Evolutionary conservation across 1,140 invertebrate species (phyloP).

Genomic region (Glomeris maerens): DNA sequence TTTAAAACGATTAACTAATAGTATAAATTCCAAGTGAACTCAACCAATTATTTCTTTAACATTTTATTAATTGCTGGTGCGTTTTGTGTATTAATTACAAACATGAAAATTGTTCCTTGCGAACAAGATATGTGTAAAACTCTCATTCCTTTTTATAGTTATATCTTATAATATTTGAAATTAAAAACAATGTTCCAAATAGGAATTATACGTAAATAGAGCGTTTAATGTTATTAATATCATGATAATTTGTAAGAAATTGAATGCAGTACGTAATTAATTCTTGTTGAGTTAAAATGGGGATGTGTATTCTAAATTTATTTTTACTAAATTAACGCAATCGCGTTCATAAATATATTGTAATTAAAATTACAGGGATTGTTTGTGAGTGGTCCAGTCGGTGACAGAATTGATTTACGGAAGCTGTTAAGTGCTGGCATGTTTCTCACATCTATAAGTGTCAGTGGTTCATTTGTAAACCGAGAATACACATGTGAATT

Average conservation of each 20-base stretch:
- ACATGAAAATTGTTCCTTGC: neutral
- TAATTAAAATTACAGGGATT: conserved; percentile 34
- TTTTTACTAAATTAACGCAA: too few relatives aligned
- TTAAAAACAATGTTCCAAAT: too few relatives aligned
- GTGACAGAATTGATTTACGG: conserved; percentile 35
- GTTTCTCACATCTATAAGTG: conserved; percentile 31
- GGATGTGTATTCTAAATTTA: conserved; percentile 5
- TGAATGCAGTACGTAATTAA: neutral
- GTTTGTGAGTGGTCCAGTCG: conserved; percentile 36
- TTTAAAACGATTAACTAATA: neutral
- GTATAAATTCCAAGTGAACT: neutral
- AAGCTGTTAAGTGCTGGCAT: conserved; percentile 35
- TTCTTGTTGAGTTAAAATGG: neutral
- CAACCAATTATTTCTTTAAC: neutral
- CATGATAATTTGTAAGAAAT: conserved; percentile 2
- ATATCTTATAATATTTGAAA: too few relatives aligned
- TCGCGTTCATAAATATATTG: too few relatives aligned
- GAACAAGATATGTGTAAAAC: neutral
- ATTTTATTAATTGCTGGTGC: neutral
- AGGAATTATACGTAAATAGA: neutral
- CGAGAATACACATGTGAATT: conserved; percentile 3
- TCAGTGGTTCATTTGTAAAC: conserved; percentile 20
- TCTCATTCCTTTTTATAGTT: too few relatives aligned
- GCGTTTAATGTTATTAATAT: neutral
- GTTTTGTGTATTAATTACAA: neutral